Conservation (phyloP, 2,113 vertebrate genomes). For the Carassius carassius region DNA sequence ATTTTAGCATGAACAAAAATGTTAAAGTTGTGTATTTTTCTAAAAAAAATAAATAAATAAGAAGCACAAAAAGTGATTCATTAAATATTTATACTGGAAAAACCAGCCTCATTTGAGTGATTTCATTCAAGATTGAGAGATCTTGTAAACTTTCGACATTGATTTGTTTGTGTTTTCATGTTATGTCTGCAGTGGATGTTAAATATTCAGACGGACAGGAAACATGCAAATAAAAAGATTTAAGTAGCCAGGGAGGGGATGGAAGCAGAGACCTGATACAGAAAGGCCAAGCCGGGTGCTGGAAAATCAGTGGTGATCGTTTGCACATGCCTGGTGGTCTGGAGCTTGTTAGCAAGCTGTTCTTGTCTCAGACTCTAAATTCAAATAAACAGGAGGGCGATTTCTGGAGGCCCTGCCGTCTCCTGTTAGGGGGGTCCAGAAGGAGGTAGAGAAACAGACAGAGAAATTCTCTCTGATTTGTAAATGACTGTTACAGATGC, state of each 20-base stretch:
- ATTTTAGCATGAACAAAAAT: slow-evolving; percentile 81
- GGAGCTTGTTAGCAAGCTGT: slow-evolving; percentile 77
- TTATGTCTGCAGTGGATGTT: slow-evolving; percentile 50
- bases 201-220: slow-evolving; percentile 56
- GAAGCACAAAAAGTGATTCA: slow-evolving; percentile 79
- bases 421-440: slow-evolving; percentile 54
- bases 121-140: slow-evolving; percentile 20
- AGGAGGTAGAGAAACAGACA: slow-evolving; percentile 34
- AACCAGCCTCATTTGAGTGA: slow-evolving; percentile 47
- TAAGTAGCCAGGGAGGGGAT: slow-evolving; percentile 59
- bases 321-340: slow-evolving; percentile 78
- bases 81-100: slow-evolving; percentile 99
- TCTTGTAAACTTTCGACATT: neutral
- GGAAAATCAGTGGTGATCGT: slow-evolving; percentile 75
- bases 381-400: slow-evolving; percentile 82
- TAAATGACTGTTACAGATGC: slow-evolving; percentile 23
- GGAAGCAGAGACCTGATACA: slow-evolving; percentile 67
- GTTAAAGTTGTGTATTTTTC: slow-evolving; percentile 99
- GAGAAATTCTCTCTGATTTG: slow-evolving; percentile 32
- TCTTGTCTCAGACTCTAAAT: slow-evolving; percentile 78
- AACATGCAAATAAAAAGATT: slow-evolving; percentile 61
- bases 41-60: slow-evolving; percentile 73
- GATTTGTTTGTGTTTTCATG: slow-evolving; percentile 27
- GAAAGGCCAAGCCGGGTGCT: slow-evolving; percentile 63
- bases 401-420: slow-evolving; percentile 77